Conservation (phyloP, 2,888 invertebrate genomes). For the Athalia rosae region DNA sequence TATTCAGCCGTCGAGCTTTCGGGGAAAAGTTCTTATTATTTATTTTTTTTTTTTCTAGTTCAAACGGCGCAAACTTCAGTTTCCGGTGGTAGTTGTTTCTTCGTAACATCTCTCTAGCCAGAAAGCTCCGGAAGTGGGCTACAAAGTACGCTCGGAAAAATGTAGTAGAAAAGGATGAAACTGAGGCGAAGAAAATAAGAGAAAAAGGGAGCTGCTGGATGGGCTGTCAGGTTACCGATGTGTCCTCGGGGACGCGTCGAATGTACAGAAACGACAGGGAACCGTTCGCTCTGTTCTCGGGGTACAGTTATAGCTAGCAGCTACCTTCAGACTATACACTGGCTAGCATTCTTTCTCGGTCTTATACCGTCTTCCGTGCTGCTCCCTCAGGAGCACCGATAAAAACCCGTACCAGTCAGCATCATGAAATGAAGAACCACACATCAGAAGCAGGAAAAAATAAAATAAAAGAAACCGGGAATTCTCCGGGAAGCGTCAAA, state of each 20-base stretch:
- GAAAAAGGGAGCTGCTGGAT: slow-evolving; percentile 52
- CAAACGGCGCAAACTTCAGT: neutral
- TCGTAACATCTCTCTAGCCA: neutral
- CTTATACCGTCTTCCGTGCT: slow-evolving; percentile 56
- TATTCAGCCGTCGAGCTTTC: neutral
- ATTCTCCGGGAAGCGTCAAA: too few relatives aligned
- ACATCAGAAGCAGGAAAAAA: neutral
- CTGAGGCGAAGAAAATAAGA: slow-evolving; percentile 47
- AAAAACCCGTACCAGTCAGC: slow-evolving; percentile 69
- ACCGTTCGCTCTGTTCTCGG: slow-evolving; percentile 48
- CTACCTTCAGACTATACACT: slow-evolving; percentile 35
- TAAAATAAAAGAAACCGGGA: neutral
- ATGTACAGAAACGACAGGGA: slow-evolving; percentile 63
- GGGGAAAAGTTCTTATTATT: neutral
- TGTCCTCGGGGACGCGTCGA: slow-evolving; percentile 69
- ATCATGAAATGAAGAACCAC: slow-evolving; percentile 62
- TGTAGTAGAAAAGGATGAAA: slow-evolving; percentile 3
- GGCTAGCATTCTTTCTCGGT: slow-evolving; percentile 56
- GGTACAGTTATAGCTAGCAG: too few relatives aligned
- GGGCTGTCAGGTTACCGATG: slow-evolving; percentile 67
- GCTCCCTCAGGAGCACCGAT: slow-evolving; percentile 64
- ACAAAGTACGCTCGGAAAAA: slow-evolving; percentile 3
- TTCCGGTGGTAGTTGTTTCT: neutral
- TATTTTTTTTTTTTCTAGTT: neutral
- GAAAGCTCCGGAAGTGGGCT: neutral